Evolutionary conservation across 2,888 invertebrate genomes (phyloP), one percentile per base, ranked within the genome.

Genomic region (Troglohyphantes excavatus): DNA sequence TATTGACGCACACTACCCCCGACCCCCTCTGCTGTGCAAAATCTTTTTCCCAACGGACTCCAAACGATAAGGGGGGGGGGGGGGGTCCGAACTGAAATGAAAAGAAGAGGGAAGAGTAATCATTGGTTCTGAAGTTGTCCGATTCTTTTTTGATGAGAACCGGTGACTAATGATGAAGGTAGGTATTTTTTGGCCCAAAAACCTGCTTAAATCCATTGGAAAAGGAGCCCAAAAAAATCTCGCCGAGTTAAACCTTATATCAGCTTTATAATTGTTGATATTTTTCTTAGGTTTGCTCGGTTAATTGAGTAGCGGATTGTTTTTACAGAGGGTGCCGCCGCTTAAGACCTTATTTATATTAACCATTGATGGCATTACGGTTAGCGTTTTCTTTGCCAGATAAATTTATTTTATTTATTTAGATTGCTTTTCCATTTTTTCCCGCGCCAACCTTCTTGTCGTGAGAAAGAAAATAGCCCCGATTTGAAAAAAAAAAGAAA

Each of bases 211-310:
- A 88, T 88, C 87, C 67, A 81, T 88, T 81, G 81, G 87, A 73
- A 29, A 21, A 19, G 65, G 63, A 39, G 33, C 33, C n/a, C n/a
- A 63, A 68, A 78, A 88, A 89, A 89, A 82, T 39, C 39, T 21
- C 26, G 23, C 87, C 81, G 65, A 88, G 73, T 75, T 88, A 75
- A 88, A 89, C 82, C 88, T 82, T 89, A 89, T 89, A 82, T 82
- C 88, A 82, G 88, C 88, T 89, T 89, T 89, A 89, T 89, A 89
- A 89, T 89, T 89, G 88, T 89, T 89, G 88, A 89, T 89, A 89
- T 89, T 89, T 89, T 89, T 89, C 88, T 89, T 89, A 68, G 82
- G 82, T 89, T 89, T 89, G 88, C 88, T 82, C 88, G 88, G 68
- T 76, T 89, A 89, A 89, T 89, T 89, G 88, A 89, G 88, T 82